Conservation (phyloP, 2,797 vertebrate genomes). For the Coendou prehensilis region DNA sequence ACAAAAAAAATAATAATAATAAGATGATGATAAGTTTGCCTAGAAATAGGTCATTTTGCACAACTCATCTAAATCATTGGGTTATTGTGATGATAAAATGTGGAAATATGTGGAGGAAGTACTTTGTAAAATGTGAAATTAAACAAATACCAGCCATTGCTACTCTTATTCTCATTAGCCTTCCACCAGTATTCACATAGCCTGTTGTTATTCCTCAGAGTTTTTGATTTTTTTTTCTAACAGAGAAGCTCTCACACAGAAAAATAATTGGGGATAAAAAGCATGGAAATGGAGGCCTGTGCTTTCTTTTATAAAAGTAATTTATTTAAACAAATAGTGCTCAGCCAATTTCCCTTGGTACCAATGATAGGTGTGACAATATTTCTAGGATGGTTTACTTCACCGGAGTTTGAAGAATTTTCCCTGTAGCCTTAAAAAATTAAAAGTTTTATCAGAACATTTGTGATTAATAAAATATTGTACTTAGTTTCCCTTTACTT, state of each 20-base stretch:
- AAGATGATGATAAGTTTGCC: not conserved
- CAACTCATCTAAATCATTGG: not conserved
- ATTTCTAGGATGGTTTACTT: constrained; percentile 7
- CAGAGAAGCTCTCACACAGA: not conserved
- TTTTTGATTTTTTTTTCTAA: not conserved
- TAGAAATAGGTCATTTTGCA: not conserved
- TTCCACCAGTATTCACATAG: not conserved
- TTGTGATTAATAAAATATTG: not conserved
- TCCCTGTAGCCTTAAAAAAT: not conserved
- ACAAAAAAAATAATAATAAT: too few relatives aligned
- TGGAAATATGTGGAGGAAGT: not conserved
- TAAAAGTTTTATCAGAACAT: not conserved
- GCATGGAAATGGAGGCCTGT: not conserved
- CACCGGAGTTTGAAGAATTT: not conserved
- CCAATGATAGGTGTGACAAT: not conserved
- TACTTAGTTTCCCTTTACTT: not conserved
- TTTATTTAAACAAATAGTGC: not conserved
- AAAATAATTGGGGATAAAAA: not conserved
- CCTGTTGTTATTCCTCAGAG: not conserved
- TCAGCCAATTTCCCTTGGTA: not conserved
- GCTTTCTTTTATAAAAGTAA: not conserved
- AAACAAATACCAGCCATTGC: not conserved
- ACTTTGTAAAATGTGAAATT: not conserved
- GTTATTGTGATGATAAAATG: not conserved
- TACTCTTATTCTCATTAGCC: not conserved